Evolutionary conservation across 2,888 invertebrate species (phyloP).

Genomic region (Alcis repandata): DNA sequence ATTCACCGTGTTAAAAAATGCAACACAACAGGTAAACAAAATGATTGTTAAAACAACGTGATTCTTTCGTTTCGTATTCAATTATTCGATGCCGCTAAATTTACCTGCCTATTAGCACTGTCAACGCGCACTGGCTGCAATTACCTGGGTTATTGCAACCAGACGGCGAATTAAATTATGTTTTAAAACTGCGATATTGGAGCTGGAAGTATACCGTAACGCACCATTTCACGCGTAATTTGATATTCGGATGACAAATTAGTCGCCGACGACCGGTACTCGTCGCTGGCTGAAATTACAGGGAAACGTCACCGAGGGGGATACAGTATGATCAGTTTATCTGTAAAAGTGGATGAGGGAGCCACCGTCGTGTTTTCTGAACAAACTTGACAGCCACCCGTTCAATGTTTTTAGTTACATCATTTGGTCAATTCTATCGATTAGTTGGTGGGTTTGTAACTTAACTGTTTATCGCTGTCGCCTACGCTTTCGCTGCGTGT

Average conservation of each 20-base stretch:
- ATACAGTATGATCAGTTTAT: constrained; percentile 6
- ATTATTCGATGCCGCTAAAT: constrained; percentile 66
- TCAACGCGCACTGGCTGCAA: constrained; percentile 66
- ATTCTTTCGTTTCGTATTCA: constrained; percentile 36
- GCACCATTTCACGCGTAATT: constrained; percentile 84
- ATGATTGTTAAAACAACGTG: constrained; percentile 24
- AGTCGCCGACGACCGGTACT: constrained; percentile 68
- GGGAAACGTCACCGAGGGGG: constrained; percentile 56
- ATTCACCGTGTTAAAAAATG: constrained; percentile 23
- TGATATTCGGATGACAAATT: constrained; percentile 86
- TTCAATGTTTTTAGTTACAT: not conserved
- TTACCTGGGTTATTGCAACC: constrained; percentile 67
- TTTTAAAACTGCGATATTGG: constrained; percentile 76
- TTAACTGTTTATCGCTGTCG: constrained; percentile 27
- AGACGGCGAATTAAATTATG: constrained; percentile 76
- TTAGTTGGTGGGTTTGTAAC: not conserved
- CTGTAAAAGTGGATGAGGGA: not conserved
- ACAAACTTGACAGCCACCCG: not conserved
- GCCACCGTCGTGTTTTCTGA: not conserved
- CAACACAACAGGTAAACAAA: constrained; percentile 29
- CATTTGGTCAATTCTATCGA: not conserved
- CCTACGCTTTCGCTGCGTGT: constrained; percentile 34
- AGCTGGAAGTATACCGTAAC: constrained; percentile 76
- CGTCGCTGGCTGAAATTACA: constrained; percentile 76
- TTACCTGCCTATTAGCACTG: constrained; percentile 73